These are phyloP conservation scores for Romanogobio albipinnatus DNA, from an alignment of 2,113 vertebrate genomes.

Conservation along the genomic window DNA sequence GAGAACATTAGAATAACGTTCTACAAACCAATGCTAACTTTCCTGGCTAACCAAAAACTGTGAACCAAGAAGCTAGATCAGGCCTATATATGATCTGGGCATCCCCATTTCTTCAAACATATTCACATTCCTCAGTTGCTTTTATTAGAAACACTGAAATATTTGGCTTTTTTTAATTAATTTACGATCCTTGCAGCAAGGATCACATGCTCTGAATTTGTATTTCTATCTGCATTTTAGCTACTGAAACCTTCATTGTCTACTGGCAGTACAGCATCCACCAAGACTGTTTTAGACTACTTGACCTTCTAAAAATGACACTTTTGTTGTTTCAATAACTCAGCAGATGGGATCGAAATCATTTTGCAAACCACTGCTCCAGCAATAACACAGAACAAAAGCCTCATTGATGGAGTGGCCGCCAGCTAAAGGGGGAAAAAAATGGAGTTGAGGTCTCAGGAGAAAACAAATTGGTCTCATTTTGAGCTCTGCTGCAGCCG, in stretches of 20 bases:
- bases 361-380: slow-evolving; percentile 30
- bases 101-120: background rate
- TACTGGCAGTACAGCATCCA: background rate
- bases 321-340: slow-evolving; percentile 20
- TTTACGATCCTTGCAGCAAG: background rate
- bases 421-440: slow-evolving; percentile 12
- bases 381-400: slow-evolving; percentile 53
- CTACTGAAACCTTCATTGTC: background rate
- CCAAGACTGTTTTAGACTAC: background rate
- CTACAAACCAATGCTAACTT: too few species aligned
- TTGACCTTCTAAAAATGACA: slow-evolving; percentile 1
- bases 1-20: too few species aligned
- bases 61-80: too few species aligned
- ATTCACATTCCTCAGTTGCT: background rate
- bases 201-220: background rate
- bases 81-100: too few species aligned
- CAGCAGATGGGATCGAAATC: slow-evolving; percentile 13
- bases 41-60: too few species aligned
- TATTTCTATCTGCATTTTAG: background rate
- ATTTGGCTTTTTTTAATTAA: background rate
- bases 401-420: slow-evolving; percentile 50
- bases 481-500: slow-evolving; percentile 10
- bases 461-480: slow-evolving; percentile 33
- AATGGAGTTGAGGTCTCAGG: slow-evolving; percentile 14
- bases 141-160: background rate